phyloP scores from a whole-genome alignment of 2,888 invertebrate genomes.

The Meandrusa payeni region DNA sequence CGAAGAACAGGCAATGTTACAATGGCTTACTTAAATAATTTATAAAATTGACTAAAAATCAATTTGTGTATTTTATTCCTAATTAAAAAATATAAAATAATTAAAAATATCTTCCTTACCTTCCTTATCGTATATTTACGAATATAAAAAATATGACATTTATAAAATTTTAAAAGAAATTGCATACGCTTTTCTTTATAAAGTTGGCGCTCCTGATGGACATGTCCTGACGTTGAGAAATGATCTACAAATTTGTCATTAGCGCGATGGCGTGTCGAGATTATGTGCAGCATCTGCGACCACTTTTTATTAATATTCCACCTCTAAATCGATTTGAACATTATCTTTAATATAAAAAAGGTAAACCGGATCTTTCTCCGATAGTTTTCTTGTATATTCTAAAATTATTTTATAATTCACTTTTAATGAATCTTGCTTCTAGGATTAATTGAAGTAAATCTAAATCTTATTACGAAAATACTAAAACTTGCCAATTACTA shows the following conservation, averaged over 20 bases:
- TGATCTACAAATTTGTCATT: slow-evolving; percentile 11
- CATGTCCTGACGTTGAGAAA: slow-evolving; percentile 9
- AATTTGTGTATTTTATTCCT: background rate
- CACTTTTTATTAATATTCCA: slow-evolving; percentile 1
- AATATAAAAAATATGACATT: no score
- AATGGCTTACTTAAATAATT: no score
- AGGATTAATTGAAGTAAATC: no score
- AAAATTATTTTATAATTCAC: no score
- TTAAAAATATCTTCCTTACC: no score
- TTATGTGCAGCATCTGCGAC: slow-evolving; percentile 4
- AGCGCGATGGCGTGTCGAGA: slow-evolving; percentile 1
- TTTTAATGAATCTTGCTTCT: background rate
- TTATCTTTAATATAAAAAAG: background rate
- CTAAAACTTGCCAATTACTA: no score
- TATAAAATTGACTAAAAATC: no score
- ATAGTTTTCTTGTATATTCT: no score
- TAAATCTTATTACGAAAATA: no score
- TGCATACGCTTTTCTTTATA: background rate
- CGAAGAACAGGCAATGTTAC: no score
- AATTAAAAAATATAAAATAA: background rate
- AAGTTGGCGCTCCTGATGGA: background rate
- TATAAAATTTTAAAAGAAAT: background rate
- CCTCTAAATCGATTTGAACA: background rate
- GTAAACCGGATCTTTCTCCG: no score
- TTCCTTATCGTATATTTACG: no score